phyloP scores from a whole-genome alignment of 2,113 vertebrate species.

The Chrysemys picta region DNA sequence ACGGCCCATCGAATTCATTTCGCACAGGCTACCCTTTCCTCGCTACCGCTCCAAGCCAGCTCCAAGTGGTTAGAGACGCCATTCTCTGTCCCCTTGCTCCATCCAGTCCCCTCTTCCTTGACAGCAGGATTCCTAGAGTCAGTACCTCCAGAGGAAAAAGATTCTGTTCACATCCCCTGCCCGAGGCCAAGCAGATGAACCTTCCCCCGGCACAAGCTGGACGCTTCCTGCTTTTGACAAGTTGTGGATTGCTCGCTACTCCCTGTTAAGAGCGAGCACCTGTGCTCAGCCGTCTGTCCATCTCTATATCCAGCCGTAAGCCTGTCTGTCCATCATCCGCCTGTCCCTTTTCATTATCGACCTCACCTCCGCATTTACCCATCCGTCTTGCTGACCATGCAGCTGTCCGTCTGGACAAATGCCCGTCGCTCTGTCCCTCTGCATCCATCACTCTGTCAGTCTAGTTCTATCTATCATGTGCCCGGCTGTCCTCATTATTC shows the following conservation, averaged over 20 bases:
- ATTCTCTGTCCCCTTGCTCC: background rate
- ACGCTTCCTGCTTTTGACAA: background rate
- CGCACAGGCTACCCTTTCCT: background rate
- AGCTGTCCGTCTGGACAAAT: background rate
- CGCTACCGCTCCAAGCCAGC: too few species aligned
- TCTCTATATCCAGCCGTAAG: background rate
- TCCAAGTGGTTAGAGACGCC: too few species aligned
- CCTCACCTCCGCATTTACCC: background rate
- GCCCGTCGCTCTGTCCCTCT: background rate
- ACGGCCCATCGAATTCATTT: background rate
- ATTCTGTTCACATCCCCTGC: background rate
- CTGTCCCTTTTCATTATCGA: background rate
- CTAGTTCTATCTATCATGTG: background rate
- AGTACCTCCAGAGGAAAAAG: background rate
- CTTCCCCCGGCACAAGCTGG: background rate
- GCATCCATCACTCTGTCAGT: background rate
- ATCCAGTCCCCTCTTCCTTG: background rate
- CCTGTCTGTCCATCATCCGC: background rate
- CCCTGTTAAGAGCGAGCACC: background rate
- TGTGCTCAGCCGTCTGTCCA: background rate
- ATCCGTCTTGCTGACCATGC: background rate
- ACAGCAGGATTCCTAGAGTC: background rate
- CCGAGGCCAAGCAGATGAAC: background rate
- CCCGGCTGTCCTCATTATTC: accelerated
- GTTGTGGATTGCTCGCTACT: background rate